Evolutionary conservation across 2,797 vertebrate species (phyloP), one percentile per base, ranked within the genome.

Genomic region (Bucorvus abyssinicus): DNA sequence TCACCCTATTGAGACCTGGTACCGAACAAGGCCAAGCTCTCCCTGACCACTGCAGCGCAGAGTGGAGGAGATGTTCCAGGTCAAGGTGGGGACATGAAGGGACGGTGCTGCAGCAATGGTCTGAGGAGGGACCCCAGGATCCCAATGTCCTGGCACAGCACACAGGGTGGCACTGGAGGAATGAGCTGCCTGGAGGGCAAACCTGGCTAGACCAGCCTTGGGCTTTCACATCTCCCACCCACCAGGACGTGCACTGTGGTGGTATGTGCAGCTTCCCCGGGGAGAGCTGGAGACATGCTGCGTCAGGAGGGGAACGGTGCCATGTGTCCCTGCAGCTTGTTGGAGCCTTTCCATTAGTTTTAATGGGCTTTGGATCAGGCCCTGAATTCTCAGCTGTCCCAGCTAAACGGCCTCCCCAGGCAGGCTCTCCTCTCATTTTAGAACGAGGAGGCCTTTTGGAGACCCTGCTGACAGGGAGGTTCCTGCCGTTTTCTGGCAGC

Each of bases 331-430:
- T 49, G 68, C 64, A 63, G 80, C 65, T 90, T 14, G 0, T 81
- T 95, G 93, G 95, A 96, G 44, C 73, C 44, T 80, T 92, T 96
- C 93, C 92, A 94, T 81, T 80, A 21, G 61, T 68, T 74, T 94
- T 94, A 96, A 95, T 85, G 81, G 90, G 34, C 81, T 80, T 95
- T 96, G 95, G 93, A 96, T 78, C 16, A 36, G 78, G 81, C 77
- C 78, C 75, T 63, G 92, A 93, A 96, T 96, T 96, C 93, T 77
- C 93, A 97, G 93, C 94, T 96, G 90, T 95, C 90, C 74, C 3
- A 2, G 57, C 68, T 95, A 85, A 93, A 87, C 0, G 14, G 84
- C 53, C 64, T 94, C 71, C 68, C 65, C 61, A 40, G 26, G n/a
- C 81, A 90, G 73, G 53, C 81, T 93, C 38, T 61, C 64, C 36